Evolutionary conservation across 2,797 vertebrate species (phyloP), one percentile per base, ranked within the genome.

Genomic region (Pterois miles): DNA sequence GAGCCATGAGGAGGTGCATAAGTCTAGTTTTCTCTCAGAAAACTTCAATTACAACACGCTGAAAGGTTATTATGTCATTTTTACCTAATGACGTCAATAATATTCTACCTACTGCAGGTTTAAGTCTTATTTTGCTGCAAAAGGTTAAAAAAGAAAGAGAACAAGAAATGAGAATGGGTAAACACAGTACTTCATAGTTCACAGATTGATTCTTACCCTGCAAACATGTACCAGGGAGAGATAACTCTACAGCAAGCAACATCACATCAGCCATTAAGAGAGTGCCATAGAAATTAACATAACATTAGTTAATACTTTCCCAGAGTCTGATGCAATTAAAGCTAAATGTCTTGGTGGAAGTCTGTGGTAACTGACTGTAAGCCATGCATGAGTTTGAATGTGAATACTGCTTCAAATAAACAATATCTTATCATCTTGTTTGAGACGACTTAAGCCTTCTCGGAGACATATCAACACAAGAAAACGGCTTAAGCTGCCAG

Each of bases 231-330:
- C 46, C 31, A 50, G 25, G 5, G 78, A 80, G 62, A 65, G 38
- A 76, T 74, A 73, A 74, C 67, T 75, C 76, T 36, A 71, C 59
- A 74, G 50, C 79, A 60, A 82, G 69, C 59, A 22, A 59, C 68
- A 84, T 71, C 59, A 40, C 56, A 66, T 85, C 67, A 84, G 77
- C 73, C 73, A 89, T 79, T 81, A 81, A 78, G 62, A 23, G 52
- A 66, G 23, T 48, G 38, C 66, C 65, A 72, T 13, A 63, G 74
- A 88, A 69, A 90, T 91, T 72, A 88, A 86, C 84, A 88, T 80
- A 76, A 56, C 70, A 83, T 90, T 88, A 84, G 79, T 83, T 81
- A 71, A 76, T 73, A 79, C 57, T 58, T 72, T 82, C 38, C 60
- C 46, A 43, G 40, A 79, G 65, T 85, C 54, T 78, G 74, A 78